Evolutionary conservation across 1,140 invertebrate species (phyloP), one percentile per base, ranked within the genome.

Genomic region (Nomia melanderi): DNA sequence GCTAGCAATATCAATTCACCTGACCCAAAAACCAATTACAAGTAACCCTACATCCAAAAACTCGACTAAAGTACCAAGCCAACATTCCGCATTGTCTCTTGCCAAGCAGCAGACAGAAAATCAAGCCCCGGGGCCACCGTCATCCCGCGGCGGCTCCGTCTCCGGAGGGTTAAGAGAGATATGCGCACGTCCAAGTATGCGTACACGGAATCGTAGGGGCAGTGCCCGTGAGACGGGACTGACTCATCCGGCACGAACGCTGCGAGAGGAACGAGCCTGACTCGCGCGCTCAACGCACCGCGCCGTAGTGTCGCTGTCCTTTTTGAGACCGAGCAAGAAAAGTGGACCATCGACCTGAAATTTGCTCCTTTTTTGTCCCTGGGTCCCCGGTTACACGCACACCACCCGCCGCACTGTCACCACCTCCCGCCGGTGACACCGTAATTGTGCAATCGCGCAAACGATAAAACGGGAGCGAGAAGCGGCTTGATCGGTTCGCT

Each of bases 321-420:
- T 79, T 79, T 84, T 64, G 70, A 59, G 70, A 29, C 47, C 54
- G 71, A 66, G 53, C 67, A 75, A 82, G 85, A 86, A 86, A 86
- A 86, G 84, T 87, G 79, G 85, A 86, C 84, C 85, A 69, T 78
- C 82, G 85, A 87, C 85, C 84, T 78, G 82, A 77, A 84, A 78
- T 75, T 84, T 54, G 11, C 14, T 72, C 65, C 77, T 69, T 83
- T 78, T 29, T 56, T 25, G 17, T 50, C 39, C 39, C 36, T 70
- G 3, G 3, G 53, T 59, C 36, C 41, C 41, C 65, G 65, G 27
- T n/a, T 62, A 33, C 29, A 33, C 27, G 54, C 27, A 3, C 20
- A n/a, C 20, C 27, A 27, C 27, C 44, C 80, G 50, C 50, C 64
- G n/a, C n/a, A 57, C 62, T 82, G 75, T 82, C 66, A 82, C 50